Conservation (phyloP, 1,140 invertebrate genomes). For the Goniozus legneri region DNA sequence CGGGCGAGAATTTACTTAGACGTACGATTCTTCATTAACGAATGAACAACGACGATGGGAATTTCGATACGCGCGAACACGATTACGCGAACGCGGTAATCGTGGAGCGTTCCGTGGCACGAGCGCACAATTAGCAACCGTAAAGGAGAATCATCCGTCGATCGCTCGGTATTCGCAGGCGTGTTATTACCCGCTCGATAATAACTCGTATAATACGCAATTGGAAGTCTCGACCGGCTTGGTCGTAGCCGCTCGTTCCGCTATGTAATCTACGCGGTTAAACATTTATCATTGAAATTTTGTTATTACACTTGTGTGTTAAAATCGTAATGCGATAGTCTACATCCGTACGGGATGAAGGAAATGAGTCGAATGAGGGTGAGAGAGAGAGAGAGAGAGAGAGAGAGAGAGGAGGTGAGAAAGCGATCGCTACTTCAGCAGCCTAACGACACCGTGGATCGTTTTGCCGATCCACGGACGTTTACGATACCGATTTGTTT, state of each 20-base stretch:
- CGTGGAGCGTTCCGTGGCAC: no score
- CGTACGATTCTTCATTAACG: no score
- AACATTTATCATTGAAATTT: not conserved
- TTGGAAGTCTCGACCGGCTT: no score
- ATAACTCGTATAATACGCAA: no score
- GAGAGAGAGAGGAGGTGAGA: conserved; percentile 1
- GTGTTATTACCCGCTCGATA: not conserved
- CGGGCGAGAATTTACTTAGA: no score
- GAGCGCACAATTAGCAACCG: no score
- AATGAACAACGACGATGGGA: no score
- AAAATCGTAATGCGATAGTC: not conserved
- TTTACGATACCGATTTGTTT: conserved; percentile 6
- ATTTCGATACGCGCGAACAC: no score
- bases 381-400: not conserved
- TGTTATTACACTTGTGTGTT: not conserved
- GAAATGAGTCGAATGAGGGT: conserved; percentile 9
- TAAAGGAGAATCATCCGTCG: no score
- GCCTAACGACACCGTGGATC: not conserved
- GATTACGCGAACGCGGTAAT: no score
- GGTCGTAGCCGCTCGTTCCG: no score
- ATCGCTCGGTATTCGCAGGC: no score
- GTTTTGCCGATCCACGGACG: not conserved
- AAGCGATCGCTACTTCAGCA: not conserved
- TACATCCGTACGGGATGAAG: not conserved
- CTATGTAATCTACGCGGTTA: not conserved